These are phyloP conservation scores for Lithophane socia DNA, from an alignment of 2,888 invertebrate species.

Conservation along the genomic window DNA sequence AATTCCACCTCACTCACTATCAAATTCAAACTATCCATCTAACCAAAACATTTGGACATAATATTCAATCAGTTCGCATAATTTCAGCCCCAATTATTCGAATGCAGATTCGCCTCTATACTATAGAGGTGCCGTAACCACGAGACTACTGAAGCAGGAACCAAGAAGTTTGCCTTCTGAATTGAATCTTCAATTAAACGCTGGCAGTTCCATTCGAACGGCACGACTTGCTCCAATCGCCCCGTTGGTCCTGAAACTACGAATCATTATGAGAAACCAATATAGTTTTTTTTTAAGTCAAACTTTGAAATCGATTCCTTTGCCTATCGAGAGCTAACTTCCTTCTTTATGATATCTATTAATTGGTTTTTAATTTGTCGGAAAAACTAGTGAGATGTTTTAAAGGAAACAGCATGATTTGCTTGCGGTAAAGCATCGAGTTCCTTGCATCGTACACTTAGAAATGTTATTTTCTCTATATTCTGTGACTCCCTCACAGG, in stretches of 20 bases:
- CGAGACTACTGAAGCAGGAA: slow-evolving; percentile 42
- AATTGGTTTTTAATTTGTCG: slow-evolving; percentile 39
- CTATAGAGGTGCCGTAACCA: slow-evolving; percentile 38
- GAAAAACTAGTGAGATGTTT: slow-evolving; percentile 14
- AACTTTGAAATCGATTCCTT: slow-evolving; percentile 57
- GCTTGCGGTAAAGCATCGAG: no score
- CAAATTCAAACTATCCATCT: slow-evolving; percentile 16
- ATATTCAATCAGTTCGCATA: slow-evolving; percentile 60
- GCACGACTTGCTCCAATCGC: slow-evolving; percentile 34
- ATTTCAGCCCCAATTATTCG: slow-evolving; percentile 61
- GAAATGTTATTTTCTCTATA: background rate
- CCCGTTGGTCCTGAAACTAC: slow-evolving; percentile 45
- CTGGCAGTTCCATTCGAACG: slow-evolving; percentile 58
- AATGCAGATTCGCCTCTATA: slow-evolving; percentile 48
- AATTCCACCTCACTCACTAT: background rate
- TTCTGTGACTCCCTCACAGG: background rate
- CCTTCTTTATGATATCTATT: slow-evolving; percentile 41
- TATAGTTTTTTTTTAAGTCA: slow-evolving; percentile 48
- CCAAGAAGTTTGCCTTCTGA: slow-evolving; percentile 74
- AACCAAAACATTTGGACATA: slow-evolving; percentile 30
- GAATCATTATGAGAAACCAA: slow-evolving; percentile 61
- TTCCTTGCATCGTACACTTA: no score
- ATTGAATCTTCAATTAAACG: slow-evolving; percentile 79
- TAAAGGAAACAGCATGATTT: background rate
- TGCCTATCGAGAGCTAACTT: slow-evolving; percentile 48